phyloP scores from a whole-genome alignment of 2,113 vertebrate genomes.

The Pomatorhinus ruficollis region DNA sequence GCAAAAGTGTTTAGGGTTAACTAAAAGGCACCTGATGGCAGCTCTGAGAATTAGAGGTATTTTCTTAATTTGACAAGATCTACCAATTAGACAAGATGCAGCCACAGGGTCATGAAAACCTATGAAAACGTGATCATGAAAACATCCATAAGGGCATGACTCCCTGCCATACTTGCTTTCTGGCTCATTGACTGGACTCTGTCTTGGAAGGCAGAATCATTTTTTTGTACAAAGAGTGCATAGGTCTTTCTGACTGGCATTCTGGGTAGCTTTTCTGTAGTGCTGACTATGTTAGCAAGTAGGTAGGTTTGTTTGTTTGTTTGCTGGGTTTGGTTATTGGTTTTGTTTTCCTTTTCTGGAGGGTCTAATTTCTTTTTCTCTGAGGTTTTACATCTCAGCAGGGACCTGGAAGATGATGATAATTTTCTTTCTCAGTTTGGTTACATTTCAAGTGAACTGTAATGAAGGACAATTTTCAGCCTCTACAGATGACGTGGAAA shows the following conservation, averaged over 20 bases:
- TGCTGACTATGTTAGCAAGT: not conserved
- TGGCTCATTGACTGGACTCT: not conserved
- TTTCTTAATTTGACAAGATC: not conserved
- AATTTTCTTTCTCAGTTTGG: not conserved
- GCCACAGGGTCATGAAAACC: not conserved
- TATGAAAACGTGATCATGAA: no score
- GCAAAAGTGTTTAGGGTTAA: not conserved
- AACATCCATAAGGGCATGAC: no score
- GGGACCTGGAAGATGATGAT: not conserved
- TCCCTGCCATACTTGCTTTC: fast-evolving
- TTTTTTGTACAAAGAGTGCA: not conserved
- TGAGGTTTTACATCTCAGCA: not conserved
- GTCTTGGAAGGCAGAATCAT: not conserved
- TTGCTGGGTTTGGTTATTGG: not conserved
- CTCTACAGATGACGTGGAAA: not conserved
- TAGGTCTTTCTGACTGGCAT: not conserved
- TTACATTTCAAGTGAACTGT: conserved; percentile 1
- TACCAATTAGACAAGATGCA: not conserved
- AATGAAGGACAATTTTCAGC: not conserved
- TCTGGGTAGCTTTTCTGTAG: not conserved
- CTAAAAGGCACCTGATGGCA: not conserved
- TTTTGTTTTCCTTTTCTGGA: not conserved
- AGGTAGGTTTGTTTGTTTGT: fast-evolving
- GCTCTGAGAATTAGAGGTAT: not conserved
- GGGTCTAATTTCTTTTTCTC: not conserved